phyloP scores from a whole-genome alignment of 2,113 vertebrate genomes.

The Athene cunicularia region DNA sequence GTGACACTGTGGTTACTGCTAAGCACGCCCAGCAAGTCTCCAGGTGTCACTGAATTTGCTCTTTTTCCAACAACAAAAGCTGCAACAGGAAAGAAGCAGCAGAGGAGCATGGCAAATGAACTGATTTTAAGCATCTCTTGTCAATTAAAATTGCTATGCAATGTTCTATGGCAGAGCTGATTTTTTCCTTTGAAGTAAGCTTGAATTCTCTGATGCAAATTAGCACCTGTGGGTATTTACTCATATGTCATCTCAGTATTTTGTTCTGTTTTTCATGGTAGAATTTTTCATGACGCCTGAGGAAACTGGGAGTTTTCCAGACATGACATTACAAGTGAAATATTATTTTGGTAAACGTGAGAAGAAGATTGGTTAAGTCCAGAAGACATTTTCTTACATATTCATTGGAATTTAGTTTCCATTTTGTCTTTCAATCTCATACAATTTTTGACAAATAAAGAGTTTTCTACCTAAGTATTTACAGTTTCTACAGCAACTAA shows the following conservation, averaged over 20 bases:
- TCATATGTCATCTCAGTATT: conserved; percentile 6
- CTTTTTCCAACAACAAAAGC: neutral
- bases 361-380: neutral
- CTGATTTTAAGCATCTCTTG: neutral
- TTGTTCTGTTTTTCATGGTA: neutral
- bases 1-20: accelerated
- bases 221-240: conserved; percentile 33
- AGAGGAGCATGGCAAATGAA: neutral
- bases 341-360: neutral
- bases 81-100: neutral
- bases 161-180: neutral
- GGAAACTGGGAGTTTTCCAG: conserved; percentile 30
- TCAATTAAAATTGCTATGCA: neutral
- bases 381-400: neutral
- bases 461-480: neutral
- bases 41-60: neutral
- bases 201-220: neutral
- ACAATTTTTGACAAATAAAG: neutral
- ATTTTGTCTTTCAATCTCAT: neutral
- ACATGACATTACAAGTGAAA: neutral
- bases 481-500: neutral
- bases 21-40: neutral
- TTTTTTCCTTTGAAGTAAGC: conserved; percentile 29
- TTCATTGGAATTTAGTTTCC: neutral
- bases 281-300: neutral